phyloP scores from a whole-genome alignment of 2,797 vertebrate genomes.

The Neoniphon sammara region DNA sequence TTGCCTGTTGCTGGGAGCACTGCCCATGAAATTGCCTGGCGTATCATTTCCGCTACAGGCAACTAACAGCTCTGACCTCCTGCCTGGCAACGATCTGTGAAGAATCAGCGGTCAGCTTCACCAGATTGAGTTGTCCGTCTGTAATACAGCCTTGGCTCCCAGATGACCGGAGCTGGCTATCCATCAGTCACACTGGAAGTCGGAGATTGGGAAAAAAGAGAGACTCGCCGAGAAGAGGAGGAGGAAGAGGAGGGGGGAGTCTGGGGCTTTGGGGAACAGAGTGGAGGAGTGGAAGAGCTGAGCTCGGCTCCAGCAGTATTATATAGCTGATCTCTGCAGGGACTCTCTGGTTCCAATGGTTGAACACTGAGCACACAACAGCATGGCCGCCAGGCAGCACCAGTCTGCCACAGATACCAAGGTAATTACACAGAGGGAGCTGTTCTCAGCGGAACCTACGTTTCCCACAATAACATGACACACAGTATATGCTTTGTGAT shows the following conservation, averaged over 20 bases:
- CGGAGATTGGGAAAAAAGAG: constrained; percentile 11
- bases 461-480: constrained; percentile 5
- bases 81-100: neutral
- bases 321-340: constrained; percentile 54
- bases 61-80: constrained; percentile 1
- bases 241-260: constrained; percentile 9
- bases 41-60: constrained; percentile 12
- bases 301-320: constrained; percentile 40
- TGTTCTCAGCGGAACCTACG: constrained; percentile 6
- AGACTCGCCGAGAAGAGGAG: constrained; percentile 9
- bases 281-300: neutral
- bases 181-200: constrained; percentile 21
- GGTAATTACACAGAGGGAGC: constrained; percentile 40
- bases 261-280: constrained; percentile 24
- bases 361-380: constrained; percentile 57
- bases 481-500: neutral
- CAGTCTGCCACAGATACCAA: constrained; percentile 17
- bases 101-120: neutral
- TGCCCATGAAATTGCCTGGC: neutral
- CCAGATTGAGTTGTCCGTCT: constrained; percentile 41
- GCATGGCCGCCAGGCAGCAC: constrained; percentile 41
- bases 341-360: constrained; percentile 57
- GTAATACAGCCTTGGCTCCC: constrained; percentile 22
- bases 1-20: neutral
- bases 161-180: constrained; percentile 2